phyloP scores from a whole-genome alignment of 1,140 invertebrate species.

The Gonatopus flavifemur region DNA sequence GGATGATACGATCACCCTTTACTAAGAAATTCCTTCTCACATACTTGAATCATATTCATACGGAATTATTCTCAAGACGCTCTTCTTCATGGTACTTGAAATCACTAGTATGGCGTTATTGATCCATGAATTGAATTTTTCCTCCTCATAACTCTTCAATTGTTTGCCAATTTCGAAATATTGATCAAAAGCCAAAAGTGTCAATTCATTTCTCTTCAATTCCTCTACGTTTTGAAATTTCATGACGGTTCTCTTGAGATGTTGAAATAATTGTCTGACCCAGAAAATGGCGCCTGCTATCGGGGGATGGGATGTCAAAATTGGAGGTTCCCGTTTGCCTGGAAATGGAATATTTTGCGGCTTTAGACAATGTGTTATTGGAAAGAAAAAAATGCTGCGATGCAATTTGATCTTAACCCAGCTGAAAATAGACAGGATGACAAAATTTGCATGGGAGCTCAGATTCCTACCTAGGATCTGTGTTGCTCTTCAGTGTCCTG shows the following conservation, averaged over 20 bases:
- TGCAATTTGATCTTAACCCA: too few relatives aligned
- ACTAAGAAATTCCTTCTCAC: too few relatives aligned
- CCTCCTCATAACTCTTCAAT: constrained; percentile 77
- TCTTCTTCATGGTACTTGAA: constrained; percentile 66
- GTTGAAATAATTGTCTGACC: constrained; percentile 75
- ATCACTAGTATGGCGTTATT: constrained; percentile 61
- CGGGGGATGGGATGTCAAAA: constrained; percentile 75
- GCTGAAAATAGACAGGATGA: too few relatives aligned
- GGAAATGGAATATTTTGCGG: constrained; percentile 36
- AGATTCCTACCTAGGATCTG: too few relatives aligned
- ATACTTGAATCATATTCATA: constrained; percentile 26
- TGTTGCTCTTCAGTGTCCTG: too few relatives aligned
- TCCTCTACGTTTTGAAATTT: constrained; percentile 75
- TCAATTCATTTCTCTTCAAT: constrained; percentile 73
- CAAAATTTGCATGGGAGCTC: too few relatives aligned
- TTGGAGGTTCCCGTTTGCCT: constrained; percentile 72
- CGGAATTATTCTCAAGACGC: constrained; percentile 63
- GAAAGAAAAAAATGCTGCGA: too few relatives aligned
- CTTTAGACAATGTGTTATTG: too few relatives aligned
- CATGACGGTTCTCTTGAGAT: constrained; percentile 75
- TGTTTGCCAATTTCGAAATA: constrained; percentile 74
- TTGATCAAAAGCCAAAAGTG: constrained; percentile 71
- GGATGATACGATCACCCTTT: too few relatives aligned
- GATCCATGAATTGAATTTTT: constrained; percentile 67
- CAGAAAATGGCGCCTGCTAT: constrained; percentile 81